Percentiles rank a stretch among this genome's conserved stretches.
These are phyloP conservation scores for Chloroceryle inda DNA, from an alignment of 2,797 vertebrate species.

Conservation along the genomic window DNA sequence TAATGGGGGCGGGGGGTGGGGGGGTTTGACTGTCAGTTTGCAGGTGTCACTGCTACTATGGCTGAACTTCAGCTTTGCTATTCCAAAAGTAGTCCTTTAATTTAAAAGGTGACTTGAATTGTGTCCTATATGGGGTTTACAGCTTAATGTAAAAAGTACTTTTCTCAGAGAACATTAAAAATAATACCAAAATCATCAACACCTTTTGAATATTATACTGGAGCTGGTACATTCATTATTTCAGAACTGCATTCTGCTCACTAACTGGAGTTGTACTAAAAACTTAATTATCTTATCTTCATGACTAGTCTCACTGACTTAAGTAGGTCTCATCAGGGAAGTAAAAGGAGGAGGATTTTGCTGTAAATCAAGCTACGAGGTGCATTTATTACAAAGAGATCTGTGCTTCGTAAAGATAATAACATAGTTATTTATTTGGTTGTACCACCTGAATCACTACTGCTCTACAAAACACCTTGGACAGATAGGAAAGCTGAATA, in stretches of 20 bases:
- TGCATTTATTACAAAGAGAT: slow-evolving; percentile 57
- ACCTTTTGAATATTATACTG: slow-evolving; percentile 15
- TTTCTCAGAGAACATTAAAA: neutral
- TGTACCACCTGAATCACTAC: neutral
- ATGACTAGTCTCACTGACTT: slow-evolving; percentile 67
- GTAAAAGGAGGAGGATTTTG: slow-evolving; percentile 48
- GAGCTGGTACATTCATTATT: slow-evolving; percentile 11
- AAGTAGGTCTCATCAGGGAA: slow-evolving; percentile 61
- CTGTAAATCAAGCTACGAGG: slow-evolving; percentile 54
- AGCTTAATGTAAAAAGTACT: slow-evolving; percentile 11
- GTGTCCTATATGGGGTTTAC: neutral
- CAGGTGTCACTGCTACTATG: slow-evolving; percentile 3
- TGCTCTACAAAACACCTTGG: neutral
- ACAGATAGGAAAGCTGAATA: neutral
- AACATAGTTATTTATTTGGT: slow-evolving; percentile 34
- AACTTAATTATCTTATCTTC: slow-evolving; percentile 70
- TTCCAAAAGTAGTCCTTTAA: slow-evolving; percentile 26
- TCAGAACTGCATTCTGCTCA: slow-evolving; percentile 51
- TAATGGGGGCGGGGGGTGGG: neutral
- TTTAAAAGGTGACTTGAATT: slow-evolving; percentile 11
- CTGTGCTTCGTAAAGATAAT: slow-evolving; percentile 33
- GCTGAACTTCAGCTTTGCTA: slow-evolving; percentile 46
- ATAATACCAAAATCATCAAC: slow-evolving; percentile 12
- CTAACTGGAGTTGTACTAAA: slow-evolving; percentile 64
- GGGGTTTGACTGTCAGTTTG: slow-evolving; percentile 27